Evolutionary conservation across 2,888 invertebrate species (phyloP).

Genomic region (Notodonta dromedarius): DNA sequence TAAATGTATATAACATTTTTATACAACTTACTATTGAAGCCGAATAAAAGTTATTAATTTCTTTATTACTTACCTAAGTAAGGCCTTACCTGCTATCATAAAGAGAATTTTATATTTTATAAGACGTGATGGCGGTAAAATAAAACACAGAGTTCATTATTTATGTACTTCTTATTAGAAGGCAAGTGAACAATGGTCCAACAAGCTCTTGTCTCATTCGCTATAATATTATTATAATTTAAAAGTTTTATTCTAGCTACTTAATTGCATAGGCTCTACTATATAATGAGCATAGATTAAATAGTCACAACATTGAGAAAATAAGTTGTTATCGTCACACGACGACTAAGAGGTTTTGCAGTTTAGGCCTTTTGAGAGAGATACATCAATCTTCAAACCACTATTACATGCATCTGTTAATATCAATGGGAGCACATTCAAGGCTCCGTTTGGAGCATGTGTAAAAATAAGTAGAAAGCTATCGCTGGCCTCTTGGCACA

Average conservation of each 20-base stretch:
- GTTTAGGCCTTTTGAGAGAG: constrained; percentile 47
- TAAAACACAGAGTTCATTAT: constrained; percentile 18
- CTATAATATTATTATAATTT: constrained; percentile 56
- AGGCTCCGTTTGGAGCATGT: constrained; percentile 12
- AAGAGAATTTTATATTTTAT: too few species aligned
- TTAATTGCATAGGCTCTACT: constrained; percentile 56
- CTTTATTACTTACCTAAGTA: too few species aligned
- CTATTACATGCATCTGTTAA: constrained; percentile 29
- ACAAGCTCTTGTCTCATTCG: constrained; percentile 71
- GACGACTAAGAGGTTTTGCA: constrained; percentile 32
- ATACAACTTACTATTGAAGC: too few species aligned
- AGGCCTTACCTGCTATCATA: too few species aligned
- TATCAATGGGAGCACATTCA: constrained; percentile 27
- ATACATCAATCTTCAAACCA: constrained; percentile 26
- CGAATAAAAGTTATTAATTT: too few species aligned
- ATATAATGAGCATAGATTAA: constrained; percentile 65
- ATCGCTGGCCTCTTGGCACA: constrained; percentile 18
- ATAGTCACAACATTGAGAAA: constrained; percentile 72
- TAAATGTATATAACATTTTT: too few species aligned
- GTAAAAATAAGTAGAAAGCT: constrained; percentile 16
- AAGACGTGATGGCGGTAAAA: constrained; percentile 14
- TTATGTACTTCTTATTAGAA: constrained; percentile 52
- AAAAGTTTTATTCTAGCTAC: constrained; percentile 71
- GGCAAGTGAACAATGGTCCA: constrained; percentile 81
- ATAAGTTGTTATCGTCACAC: constrained; percentile 44